Evolutionary conservation across 2,113 vertebrate genomes (phyloP), one percentile per base, ranked within the genome.

Genomic region (Rhinolophus sinicus): DNA sequence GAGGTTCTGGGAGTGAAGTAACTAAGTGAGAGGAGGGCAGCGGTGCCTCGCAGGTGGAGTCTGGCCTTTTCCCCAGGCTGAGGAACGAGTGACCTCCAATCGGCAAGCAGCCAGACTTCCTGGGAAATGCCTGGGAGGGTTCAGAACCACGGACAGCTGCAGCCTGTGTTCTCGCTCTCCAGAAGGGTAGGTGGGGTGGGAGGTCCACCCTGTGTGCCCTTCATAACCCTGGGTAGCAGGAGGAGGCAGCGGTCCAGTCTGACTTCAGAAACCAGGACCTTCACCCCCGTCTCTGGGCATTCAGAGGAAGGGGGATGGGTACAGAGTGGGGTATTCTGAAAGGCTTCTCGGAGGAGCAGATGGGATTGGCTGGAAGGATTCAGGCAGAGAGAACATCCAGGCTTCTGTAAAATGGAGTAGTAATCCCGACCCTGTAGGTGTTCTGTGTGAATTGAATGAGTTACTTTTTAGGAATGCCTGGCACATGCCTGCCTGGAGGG

Each of bases 81-180:
- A 85, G 47, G 50, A 88, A 40, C 22, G 69, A 86, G 22, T 35
- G 52, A 81, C 7, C 86, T 86, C 13, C 24, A 14, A 50, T 19
- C 52, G 58, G 38, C 18, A 67, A 50, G 35, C 75, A 92, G 22
- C 4, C 4, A 5, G 26, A 47, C 40, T 64, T 81, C 14, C 1
- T 15, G 24, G 12, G 30, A 60, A 33, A 24, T 44, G 9, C 4
- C 18, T 5, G 13, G 72, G 9, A 90, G 35, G 1, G 5, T 88
- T 96, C 76, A 85, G 97, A 0, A 95, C 95, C 75, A 38, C 0
- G 90, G 95, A 96, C 80, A 97, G 88, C 69, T 62, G 38, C 30
- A 4, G 1, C 0, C 2, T 0, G 0, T 0, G 0, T 7, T 13
- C 0, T 5, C 6, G 0, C 15, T 56, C 5, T 10, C 62, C 8